Evolutionary conservation across 2,113 vertebrate genomes (phyloP).

Genomic region (Bagarius yarrelli): DNA sequence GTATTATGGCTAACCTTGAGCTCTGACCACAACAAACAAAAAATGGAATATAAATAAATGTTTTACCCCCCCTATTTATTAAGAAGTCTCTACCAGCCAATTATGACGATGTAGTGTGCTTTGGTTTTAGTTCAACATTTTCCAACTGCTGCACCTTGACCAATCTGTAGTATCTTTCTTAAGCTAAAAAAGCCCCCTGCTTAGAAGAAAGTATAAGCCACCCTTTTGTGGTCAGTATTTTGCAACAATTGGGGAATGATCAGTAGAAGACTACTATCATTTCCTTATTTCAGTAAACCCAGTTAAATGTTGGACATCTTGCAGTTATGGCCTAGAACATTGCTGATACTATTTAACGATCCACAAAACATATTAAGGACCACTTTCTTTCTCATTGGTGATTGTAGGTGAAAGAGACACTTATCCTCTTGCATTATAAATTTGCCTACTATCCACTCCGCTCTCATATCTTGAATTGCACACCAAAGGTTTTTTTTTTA

Average conservation of each 20-base stretch:
- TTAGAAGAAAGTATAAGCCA: neutral
- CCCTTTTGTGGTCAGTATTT: neutral
- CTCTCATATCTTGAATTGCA: constrained; percentile 28
- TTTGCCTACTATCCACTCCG: constrained; percentile 17
- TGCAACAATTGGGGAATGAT: neutral
- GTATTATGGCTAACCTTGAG: too few species aligned
- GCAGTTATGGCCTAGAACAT: neutral
- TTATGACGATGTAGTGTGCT: neutral
- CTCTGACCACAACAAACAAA: too few species aligned
- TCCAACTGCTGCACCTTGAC: neutral
- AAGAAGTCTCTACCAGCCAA: neutral
- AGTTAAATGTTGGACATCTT: neutral
- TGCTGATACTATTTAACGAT: neutral
- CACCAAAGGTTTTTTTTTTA: constrained; percentile 24
- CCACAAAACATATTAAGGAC: neutral
- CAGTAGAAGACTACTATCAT: neutral
- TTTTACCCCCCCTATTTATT: neutral
- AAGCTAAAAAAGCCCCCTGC: neutral
- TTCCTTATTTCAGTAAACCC: neutral
- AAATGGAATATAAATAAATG: too few species aligned
- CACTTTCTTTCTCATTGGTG: neutral
- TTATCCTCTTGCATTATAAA: neutral
- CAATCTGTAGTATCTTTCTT: neutral
- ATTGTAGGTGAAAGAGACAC: neutral
- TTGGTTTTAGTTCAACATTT: neutral